phyloP scores from a whole-genome alignment of 2,113 vertebrate genomes.

The Rhinopomastus cyanomelas region DNA sequence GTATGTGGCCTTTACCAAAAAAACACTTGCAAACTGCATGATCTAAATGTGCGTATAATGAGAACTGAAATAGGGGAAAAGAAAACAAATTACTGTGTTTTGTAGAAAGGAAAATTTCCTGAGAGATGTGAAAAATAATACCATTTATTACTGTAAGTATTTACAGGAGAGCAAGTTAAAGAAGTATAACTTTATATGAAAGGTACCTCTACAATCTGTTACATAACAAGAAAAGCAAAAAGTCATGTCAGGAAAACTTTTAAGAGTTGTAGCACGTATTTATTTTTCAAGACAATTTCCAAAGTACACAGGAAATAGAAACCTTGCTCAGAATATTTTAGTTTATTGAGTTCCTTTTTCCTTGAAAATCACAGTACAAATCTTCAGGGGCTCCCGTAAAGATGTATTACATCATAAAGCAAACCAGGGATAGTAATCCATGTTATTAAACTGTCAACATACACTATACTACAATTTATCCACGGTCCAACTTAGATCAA shows the following conservation, averaged over 20 bases:
- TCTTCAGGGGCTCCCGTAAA: conserved; percentile 69
- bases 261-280: conserved; percentile 69
- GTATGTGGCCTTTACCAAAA: conserved; percentile 39
- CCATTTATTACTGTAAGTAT: conserved; percentile 49
- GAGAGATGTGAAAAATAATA: conserved; percentile 51
- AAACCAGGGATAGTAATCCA: conserved; percentile 75
- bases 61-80: neutral
- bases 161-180: conserved; percentile 18
- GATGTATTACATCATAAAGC: conserved; percentile 80
- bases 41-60: conserved; percentile 4
- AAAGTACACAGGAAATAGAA: conserved; percentile 74
- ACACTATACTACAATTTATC: conserved; percentile 77
- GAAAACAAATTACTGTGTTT: conserved; percentile 58
- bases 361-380: conserved; percentile 67
- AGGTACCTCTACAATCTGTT: conserved; percentile 61
- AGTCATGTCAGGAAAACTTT: conserved; percentile 71
- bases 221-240: conserved; percentile 67
- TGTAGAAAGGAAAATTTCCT: conserved; percentile 47
- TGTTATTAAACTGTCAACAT: conserved; percentile 82
- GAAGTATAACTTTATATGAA: conserved; percentile 43
- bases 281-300: conserved; percentile 77
- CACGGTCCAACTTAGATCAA: conserved; percentile 64
- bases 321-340: conserved; percentile 60
- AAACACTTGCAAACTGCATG: conserved; percentile 47
- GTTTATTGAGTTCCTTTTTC: conserved; percentile 74